phyloP scores from a whole-genome alignment of 1,140 invertebrate species.

The Drosophila funebris region DNA sequence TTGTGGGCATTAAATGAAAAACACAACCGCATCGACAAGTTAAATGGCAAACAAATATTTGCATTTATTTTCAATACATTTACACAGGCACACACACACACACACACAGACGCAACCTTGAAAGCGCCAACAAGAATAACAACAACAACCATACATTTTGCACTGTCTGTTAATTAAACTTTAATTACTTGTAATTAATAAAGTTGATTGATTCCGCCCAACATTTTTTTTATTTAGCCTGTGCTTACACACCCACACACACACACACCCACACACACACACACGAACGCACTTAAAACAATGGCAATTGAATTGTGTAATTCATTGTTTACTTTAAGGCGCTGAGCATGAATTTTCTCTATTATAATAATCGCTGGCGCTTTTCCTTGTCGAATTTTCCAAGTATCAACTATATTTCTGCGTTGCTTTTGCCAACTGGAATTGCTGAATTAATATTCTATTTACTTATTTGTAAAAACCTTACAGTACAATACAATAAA shows the following conservation, averaged over 20 bases:
- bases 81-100: constrained; percentile 24
- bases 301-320: neutral
- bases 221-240: constrained; percentile 7
- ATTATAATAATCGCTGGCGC: neutral
- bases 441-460: neutral
- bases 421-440: neutral
- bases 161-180: constrained; percentile 68
- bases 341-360: neutral
- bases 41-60: constrained; percentile 74
- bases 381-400: neutral
- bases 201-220: constrained; percentile 67
- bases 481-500: no score
- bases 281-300: neutral
- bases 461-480: no score
- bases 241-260: neutral
- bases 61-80: constrained; percentile 44
- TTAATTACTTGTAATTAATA: constrained; percentile 80
- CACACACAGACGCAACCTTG: constrained; percentile 54
- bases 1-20: constrained; percentile 44
- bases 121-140: constrained; percentile 36
- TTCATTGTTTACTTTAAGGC: constrained; percentile 20
- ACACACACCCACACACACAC: neutral
- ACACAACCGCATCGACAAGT: constrained; percentile 42
- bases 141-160: constrained; percentile 27
- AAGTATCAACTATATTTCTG: no score